These are phyloP conservation scores for Myocastor coypus DNA, from an alignment of 2,113 vertebrate species.

Conservation along the genomic window DNA sequence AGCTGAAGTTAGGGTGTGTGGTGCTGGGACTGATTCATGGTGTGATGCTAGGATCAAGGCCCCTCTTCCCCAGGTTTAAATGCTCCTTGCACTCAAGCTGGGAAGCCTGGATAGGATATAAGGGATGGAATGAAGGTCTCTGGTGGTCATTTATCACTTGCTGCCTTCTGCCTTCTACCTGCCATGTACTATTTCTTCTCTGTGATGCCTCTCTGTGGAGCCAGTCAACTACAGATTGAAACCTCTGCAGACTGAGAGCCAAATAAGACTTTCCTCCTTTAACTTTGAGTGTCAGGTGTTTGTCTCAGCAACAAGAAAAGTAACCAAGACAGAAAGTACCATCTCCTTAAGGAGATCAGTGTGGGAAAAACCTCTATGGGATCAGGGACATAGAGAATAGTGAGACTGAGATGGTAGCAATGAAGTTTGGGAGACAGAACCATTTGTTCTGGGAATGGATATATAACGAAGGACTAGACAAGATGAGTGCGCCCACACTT, in stretches of 20 bases:
- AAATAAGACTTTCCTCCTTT: not conserved
- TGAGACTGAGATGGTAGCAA: not conserved
- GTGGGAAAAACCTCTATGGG: not conserved
- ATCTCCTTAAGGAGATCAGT: not conserved
- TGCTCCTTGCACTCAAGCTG: not conserved
- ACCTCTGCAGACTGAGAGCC: not conserved
- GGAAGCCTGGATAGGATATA: not conserved
- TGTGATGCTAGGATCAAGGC: not conserved
- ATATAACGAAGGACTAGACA: not conserved
- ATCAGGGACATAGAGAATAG: not conserved
- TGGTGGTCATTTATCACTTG: not conserved
- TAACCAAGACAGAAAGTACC: not conserved
- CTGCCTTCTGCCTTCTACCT: not conserved
- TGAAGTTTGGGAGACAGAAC: not conserved
- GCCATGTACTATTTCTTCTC: not conserved
- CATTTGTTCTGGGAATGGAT: not conserved
- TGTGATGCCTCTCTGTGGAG: not conserved
- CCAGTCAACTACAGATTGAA: not conserved
- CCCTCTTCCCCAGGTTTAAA: not conserved
- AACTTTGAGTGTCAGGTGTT: not conserved
- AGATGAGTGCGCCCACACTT: accelerated
- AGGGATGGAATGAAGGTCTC: not conserved
- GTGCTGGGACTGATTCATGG: not conserved
- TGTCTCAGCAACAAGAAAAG: not conserved
- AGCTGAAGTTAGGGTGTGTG: not conserved